Evolutionary conservation across 1,140 invertebrate species (phyloP).

Genomic region (Acromyrmex heyeri): DNA sequence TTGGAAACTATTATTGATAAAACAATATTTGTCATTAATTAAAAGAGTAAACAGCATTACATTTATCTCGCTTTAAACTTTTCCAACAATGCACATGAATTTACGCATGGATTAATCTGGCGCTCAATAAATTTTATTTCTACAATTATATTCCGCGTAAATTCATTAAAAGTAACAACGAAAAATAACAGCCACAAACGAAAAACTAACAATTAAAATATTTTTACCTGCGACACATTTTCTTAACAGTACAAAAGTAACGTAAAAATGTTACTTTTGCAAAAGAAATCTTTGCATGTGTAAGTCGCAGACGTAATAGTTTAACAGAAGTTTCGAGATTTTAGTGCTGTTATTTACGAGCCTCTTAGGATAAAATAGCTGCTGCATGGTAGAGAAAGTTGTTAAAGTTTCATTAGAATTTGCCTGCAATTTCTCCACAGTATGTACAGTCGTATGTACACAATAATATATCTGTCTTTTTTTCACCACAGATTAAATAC

Average conservation of each 20-base stretch:
- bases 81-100: background rate
- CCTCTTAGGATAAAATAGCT: conserved; percentile 48
- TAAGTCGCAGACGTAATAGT: conserved; percentile 15
- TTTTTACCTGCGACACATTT: background rate
- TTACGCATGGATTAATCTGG: conserved; percentile 11
- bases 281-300: conserved; percentile 21
- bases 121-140: conserved; percentile 18
- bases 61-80: conserved; percentile 12
- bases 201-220: background rate
- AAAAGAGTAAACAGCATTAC: conserved; percentile 11
- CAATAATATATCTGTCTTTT: conserved; percentile 32
- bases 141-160: background rate
- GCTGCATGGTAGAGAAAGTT: conserved; percentile 57
- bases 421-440: conserved; percentile 35
- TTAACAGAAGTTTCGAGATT: conserved; percentile 47
- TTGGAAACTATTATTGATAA: conserved; percentile 7
- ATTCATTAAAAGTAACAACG: conserved; percentile 15
- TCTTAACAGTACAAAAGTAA: background rate
- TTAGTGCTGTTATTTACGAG: conserved; percentile 60
- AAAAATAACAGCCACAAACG: background rate
- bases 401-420: conserved; percentile 67
- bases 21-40: conserved; percentile 22
- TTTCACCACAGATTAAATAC: conserved; percentile 54
- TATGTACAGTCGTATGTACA: conserved; percentile 34
- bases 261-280: conserved; percentile 16